Conservation (phyloP, 2,888 invertebrate genomes). For the Leistus spinibarbis region DNA sequence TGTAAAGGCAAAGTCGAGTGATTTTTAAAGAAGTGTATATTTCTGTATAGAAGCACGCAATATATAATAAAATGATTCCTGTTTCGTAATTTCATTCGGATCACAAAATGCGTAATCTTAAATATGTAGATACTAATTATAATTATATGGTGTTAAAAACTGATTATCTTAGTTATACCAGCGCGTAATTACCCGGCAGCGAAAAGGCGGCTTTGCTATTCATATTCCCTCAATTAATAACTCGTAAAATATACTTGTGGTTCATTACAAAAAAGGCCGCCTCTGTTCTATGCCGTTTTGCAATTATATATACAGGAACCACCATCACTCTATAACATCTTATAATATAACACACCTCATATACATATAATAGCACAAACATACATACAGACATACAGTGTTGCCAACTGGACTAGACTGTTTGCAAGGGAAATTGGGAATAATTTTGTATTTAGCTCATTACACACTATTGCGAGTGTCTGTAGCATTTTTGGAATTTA, state of each 20-base stretch:
- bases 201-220: conserved; percentile 3
- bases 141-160: conserved; percentile 24
- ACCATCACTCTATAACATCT: background rate
- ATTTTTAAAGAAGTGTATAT: too few relatives aligned
- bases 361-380: too few relatives aligned
- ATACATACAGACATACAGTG: too few relatives aligned
- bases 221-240: conserved; percentile 6
- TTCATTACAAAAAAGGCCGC: conserved; percentile 5
- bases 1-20: too few relatives aligned
- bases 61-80: background rate
- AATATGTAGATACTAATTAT: conserved; percentile 22
- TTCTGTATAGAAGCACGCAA: background rate
- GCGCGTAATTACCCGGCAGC: background rate
- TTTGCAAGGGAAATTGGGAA: too few relatives aligned
- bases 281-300: conserved; percentile 4
- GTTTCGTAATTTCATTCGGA: background rate
- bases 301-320: background rate
- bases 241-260: conserved; percentile 6
- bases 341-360: background rate
- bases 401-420: too few relatives aligned
- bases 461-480: too few relatives aligned
- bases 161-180: conserved; percentile 19
- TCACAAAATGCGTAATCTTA: background rate
- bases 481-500: too few relatives aligned
- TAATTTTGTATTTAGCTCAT: too few relatives aligned